Evolutionary conservation across 1,140 invertebrate species (phyloP), one percentile per base, ranked within the genome.

Genomic region (Brachionus angularis): DNA sequence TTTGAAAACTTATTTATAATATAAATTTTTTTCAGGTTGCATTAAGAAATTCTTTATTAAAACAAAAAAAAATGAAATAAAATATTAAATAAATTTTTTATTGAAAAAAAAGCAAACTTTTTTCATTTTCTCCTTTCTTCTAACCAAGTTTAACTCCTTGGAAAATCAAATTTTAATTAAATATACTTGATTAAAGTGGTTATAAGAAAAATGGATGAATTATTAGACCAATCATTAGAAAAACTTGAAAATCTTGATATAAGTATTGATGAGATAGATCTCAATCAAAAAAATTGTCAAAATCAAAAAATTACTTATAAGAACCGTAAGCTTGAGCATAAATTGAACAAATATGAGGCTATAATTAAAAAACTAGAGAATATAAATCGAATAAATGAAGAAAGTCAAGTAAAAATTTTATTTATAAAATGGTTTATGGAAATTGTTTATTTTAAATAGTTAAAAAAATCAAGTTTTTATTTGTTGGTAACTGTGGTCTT

Each of bases 21-120:
- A n/a, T 29, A 18, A 31, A 12, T 46, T n/a, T 31, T 31, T 44
- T 64, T 33, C n/a, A 64, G 58, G 47, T 36, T 25, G 58, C 58
- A 2, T 18, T 64, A 16, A 44, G 44, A 44, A 50, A 50, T 70
- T 50, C 67, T 42, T 39, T 70, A 25, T 12, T 52, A 36, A 70
- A 70, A 53, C 62, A 67, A 67, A 67, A 67, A 10, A 67, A 67
- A 67, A 46, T 67, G 42, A 67, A 47, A 67, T 67, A 67, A 67
- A 47, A 8, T 39, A 33, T 61, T 47, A 34, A 2, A 67, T 16
- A 18, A 23, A 31, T 21, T 33, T 16, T 55, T 33, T 25, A n/a
- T n/a, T n/a, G n/a, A n/a, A n/a, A n/a, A n/a, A n/a, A n/a, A n/a
- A n/a, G n/a, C n/a, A 42, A 42, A 42, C 8, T 36, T 58, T 39